A percentile compares a stretch with the other conserved stretches of the same genome.
These are phyloP conservation scores for Gymnoscopelus braueri DNA, from an alignment of 2,797 vertebrate species.

Conservation along the genomic window DNA sequence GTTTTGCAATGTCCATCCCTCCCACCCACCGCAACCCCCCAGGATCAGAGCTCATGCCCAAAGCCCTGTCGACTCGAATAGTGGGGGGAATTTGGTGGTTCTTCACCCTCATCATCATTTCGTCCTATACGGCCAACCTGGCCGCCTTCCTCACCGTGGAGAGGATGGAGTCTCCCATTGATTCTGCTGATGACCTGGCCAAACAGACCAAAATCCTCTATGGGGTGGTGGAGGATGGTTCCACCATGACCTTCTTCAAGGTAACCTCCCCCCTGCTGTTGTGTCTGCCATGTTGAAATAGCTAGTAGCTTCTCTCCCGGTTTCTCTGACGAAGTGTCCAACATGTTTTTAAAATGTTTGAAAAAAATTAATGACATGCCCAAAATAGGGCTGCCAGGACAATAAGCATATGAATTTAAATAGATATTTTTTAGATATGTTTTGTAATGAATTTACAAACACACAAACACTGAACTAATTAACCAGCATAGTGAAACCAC, in stretches of 20 bases:
- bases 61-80: conserved; percentile 97
- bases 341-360: no score
- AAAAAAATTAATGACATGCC: no score
- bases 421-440: no score
- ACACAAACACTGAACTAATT: no score
- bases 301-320: no score
- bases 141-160: conserved; percentile 99
- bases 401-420: no score
- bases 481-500: background rate
- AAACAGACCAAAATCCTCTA: conserved; percentile 99
- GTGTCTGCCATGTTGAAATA: background rate
- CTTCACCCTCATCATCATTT: conserved; percentile 99
- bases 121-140: conserved; percentile 98
- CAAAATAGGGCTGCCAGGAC: no score
- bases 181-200: conserved; percentile 96
- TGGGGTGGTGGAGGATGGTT: conserved; percentile 93
- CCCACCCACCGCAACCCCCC: conserved; percentile 74
- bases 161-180: conserved; percentile 98
- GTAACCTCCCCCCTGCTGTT: conserved; percentile 63
- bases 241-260: conserved; percentile 99
- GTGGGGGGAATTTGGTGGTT: conserved; percentile 99
- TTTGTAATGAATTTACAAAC: no score
- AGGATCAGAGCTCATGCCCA: conserved; percentile 99
- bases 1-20: conserved; percentile 38
- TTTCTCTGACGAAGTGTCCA: no score